phyloP scores from a whole-genome alignment of 2,113 vertebrate genomes.

The Microtus pennsylvanicus region DNA sequence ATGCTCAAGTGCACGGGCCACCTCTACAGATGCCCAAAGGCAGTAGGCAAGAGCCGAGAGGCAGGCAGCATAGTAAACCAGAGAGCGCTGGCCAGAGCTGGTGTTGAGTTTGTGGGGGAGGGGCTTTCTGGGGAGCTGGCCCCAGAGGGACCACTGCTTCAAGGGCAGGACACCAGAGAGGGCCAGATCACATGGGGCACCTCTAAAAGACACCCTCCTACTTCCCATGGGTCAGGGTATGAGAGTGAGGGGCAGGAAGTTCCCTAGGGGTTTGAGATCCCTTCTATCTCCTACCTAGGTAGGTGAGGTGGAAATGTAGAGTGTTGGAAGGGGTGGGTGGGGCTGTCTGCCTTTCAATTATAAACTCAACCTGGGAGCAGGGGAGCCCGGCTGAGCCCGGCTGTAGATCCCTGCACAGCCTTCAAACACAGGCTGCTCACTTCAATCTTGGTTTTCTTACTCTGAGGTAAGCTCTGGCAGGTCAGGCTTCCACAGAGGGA shows the following conservation, averaged over 20 bases:
- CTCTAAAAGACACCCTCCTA: neutral
- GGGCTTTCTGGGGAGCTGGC: neutral
- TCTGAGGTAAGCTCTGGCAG: neutral
- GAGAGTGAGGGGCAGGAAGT: neutral
- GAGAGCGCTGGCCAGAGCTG: neutral
- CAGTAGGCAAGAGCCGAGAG: neutral
- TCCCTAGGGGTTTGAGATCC: neutral
- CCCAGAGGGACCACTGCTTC: neutral
- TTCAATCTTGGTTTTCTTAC: neutral
- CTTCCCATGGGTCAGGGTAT: neutral
- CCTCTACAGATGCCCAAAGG: neutral
- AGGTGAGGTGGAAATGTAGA: neutral
- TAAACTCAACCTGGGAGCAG: constrained; percentile 33
- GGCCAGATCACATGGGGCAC: neutral
- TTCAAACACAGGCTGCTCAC: neutral
- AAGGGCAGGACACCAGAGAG: neutral
- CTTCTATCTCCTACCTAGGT: neutral
- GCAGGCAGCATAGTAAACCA: neutral
- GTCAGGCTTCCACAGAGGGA: neutral
- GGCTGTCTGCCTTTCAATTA: constrained; percentile 43
- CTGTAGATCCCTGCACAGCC: neutral
- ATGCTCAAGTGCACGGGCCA: neutral
- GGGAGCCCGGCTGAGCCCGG: neutral
- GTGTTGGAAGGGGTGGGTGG: neutral
- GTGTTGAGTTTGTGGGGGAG: neutral